Conservation (phyloP, 1,140 invertebrate genomes). For the Chironomus tepperi region DNA sequence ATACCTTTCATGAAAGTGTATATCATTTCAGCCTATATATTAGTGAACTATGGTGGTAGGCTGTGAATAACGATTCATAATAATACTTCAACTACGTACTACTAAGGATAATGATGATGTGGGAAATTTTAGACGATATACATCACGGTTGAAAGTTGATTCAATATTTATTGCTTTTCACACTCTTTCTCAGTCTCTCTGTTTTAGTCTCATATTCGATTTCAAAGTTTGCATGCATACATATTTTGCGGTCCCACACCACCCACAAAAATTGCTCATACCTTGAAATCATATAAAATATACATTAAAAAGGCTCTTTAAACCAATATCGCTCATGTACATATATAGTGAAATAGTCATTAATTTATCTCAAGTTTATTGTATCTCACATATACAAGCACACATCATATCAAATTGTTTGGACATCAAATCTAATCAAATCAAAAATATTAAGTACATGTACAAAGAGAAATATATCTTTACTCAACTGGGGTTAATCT, state of each 20-base stretch:
- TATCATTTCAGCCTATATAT: slow-evolving; percentile 7
- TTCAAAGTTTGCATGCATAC: too few species aligned
- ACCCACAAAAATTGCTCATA: too few species aligned
- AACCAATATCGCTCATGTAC: too few species aligned
- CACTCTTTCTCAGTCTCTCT: neutral
- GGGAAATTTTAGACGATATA: neutral
- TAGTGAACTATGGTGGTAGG: neutral
- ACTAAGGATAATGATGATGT: neutral
- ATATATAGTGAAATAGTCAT: neutral
- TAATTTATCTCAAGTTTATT: neutral
- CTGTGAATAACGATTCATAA: slow-evolving; percentile 8
- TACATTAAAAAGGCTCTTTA: too few species aligned
- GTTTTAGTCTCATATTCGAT: too few species aligned
- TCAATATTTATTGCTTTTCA: slow-evolving; percentile 9
- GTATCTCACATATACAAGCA: too few species aligned
- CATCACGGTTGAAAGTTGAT: neutral
- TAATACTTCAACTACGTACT: neutral
- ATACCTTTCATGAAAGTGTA: neutral
- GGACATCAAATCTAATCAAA: neutral
- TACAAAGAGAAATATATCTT: too few species aligned
- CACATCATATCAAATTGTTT: neutral
- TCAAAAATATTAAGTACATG: neutral
- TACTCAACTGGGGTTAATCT: too few species aligned
- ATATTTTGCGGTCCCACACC: too few species aligned
- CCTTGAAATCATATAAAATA: too few species aligned